Conservation (phyloP, 1,140 invertebrate genomes). For the Calliphora vicina region DNA sequence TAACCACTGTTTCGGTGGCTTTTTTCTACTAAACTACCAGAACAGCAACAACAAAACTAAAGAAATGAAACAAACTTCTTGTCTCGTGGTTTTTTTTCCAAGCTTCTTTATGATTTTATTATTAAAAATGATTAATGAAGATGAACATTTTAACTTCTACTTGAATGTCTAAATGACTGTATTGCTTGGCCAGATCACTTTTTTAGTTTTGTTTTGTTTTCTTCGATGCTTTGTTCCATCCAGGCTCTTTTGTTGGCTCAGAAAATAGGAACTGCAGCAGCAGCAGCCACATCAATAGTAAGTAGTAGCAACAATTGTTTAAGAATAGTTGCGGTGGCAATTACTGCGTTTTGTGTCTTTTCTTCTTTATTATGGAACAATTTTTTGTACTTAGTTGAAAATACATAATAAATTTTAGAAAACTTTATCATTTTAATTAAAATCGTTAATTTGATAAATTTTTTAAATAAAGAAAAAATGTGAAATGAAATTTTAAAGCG, state of each 20-base stretch:
- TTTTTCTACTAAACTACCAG: no score
- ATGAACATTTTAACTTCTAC: conserved; percentile 35
- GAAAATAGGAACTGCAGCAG: background rate
- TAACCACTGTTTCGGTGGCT: conserved; percentile 2
- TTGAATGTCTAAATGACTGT: background rate
- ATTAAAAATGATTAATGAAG: conserved; percentile 38
- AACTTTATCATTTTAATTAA: conserved; percentile 9
- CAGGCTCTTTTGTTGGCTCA: background rate
- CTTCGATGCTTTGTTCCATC: background rate
- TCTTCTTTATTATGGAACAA: background rate
- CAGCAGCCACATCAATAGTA: no score
- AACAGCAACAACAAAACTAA: background rate
- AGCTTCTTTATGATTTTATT: conserved; percentile 34
- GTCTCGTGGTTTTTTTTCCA: background rate
- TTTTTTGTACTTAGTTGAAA: background rate
- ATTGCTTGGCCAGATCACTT: background rate
- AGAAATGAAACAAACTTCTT: background rate
- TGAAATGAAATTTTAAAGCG: background rate
- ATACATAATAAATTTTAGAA: background rate
- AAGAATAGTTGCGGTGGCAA: background rate
- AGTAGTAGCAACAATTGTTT: background rate
- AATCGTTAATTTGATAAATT: background rate
- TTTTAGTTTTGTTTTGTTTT: background rate
- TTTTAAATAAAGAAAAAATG: background rate
- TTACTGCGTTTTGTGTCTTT: background rate